Evolutionary conservation across 2,888 invertebrate species (phyloP).

Genomic region (Spicauda simplicius): DNA sequence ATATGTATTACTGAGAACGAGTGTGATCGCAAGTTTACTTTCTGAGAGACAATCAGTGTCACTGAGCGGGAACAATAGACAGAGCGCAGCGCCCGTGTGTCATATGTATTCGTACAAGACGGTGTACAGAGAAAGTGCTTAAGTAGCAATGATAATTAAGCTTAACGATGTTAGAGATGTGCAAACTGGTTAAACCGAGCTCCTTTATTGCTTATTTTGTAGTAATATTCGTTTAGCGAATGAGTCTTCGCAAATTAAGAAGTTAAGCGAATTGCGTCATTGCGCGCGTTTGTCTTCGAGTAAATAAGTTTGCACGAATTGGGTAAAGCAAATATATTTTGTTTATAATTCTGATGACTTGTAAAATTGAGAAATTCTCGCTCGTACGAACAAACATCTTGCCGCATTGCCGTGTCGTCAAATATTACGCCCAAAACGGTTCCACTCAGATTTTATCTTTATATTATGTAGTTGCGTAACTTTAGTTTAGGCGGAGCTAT

Average conservation of each 20-base stretch:
- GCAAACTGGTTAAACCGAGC: conserved; percentile 72
- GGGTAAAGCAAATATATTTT: conserved; percentile 27
- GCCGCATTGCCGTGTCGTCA: conserved; percentile 28
- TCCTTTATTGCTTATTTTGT: conserved; percentile 75
- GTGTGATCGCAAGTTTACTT: conserved; percentile 4
- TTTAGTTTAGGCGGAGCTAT: conserved; percentile 8
- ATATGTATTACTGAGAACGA: too few relatives aligned
- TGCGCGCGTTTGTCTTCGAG: conserved; percentile 44
- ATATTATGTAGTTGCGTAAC: conserved; percentile 17
- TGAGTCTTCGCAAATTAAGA: conserved; percentile 67
- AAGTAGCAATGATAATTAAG: conserved; percentile 78
- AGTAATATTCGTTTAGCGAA: conserved; percentile 71
- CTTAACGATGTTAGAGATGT: conserved; percentile 72
- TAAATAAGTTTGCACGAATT: conserved; percentile 45
- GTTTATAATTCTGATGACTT: conserved; percentile 26
- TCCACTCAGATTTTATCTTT: conserved; percentile 16
- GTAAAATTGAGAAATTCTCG: conserved; percentile 28
- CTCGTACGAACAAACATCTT: conserved; percentile 23
- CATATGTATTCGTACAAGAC: conserved; percentile 15
- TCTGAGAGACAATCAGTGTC: conserved; percentile 1
- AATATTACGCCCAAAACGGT: conserved; percentile 17
- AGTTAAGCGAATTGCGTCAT: conserved; percentile 68
- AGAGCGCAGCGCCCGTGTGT: conserved; percentile 24
- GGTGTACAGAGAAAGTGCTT: conserved; percentile 49
- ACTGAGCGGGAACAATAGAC: conserved; percentile 19